Base-by-base conservation (phyloP, 2,797 vertebrate species). In the Scolopax rusticola region DNA sequence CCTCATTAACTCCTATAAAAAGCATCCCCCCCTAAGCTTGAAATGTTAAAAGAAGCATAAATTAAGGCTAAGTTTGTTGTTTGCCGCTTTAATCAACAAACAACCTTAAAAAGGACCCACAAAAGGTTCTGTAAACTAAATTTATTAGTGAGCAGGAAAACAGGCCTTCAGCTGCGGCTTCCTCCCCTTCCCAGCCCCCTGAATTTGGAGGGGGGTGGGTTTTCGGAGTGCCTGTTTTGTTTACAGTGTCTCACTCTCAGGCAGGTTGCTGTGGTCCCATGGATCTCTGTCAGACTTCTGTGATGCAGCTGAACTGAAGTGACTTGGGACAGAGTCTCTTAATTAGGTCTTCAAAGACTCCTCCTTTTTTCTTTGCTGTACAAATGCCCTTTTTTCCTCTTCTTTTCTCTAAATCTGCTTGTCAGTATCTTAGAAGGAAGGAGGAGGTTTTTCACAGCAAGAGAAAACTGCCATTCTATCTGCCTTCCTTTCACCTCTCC, bases 41-140 rank as follows among this genome's bases (percentile, higher is more conserved):
- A 96, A 96, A 95, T 84, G 90, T 89, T 93, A 95, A 96, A 97
- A 97, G 95, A 95, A 97, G 94, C 93, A 97, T 97, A 96, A 97
- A 97, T 98, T 97, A 96, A 92, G 82, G 78, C 74, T 87, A 96
- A 93, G 82, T 96, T 97, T 97, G 95, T 95, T 96, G 92, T 94
- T 97, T 94, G 94, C 94, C 0, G 16, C 93, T 97, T 97, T 97
- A 96, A 96, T 97, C 94, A 97, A 97, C 94, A 97, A 97, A 95
- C 93, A 97, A 51, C 82, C 87, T 92, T 93, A 84, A 93, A 91
- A 90, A 51, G 33, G 30, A 94, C 68, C 81, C 91, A 97, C 95
- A 89, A 88, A 97, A 95, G 89, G n/a, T 97, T 94, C 90, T 87
- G 93, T 92, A 95, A 97, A 96, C 95, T 87, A 94, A 96, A 97